phyloP scores from a whole-genome alignment of 2,888 invertebrate species.

The Amiota mariae region DNA sequence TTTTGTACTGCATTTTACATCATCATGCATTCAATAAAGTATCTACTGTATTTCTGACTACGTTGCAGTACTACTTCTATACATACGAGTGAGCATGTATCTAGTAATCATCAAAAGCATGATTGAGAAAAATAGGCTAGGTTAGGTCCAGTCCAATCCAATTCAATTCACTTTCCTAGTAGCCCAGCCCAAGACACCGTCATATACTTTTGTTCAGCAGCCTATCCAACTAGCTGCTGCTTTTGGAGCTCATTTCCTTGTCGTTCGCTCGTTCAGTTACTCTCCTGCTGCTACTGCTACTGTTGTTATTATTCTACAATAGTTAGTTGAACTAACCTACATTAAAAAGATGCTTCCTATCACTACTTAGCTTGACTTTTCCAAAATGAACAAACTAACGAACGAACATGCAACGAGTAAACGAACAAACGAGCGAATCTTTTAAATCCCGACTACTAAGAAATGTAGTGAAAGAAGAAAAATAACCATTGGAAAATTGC shows the following conservation, averaged over 20 bases:
- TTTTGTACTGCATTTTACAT: background rate
- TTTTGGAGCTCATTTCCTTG: background rate
- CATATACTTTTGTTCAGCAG: background rate
- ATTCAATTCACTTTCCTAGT: background rate
- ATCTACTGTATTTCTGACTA: background rate
- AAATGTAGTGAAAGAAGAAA: background rate
- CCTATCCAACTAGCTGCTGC: too few species aligned
- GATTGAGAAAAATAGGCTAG: constrained; percentile 1
- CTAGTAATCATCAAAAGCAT: background rate
- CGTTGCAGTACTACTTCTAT: background rate
- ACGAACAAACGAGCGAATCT: background rate
- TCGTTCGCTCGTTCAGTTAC: background rate
- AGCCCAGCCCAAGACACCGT: background rate
- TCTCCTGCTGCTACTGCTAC: background rate
- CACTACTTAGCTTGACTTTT: background rate
- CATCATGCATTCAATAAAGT: background rate
- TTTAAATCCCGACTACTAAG: background rate
- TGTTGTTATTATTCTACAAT: background rate
- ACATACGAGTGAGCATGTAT: background rate
- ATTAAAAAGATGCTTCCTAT: constrained; percentile 16
- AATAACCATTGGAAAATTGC: background rate
- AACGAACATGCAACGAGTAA: background rate
- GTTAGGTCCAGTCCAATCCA: constrained; percentile 8
- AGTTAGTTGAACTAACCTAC: constrained; percentile 24
- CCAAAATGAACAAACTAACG: too few species aligned